Evolutionary conservation across 2,113 vertebrate species (phyloP).

Genomic region (Halichoerus grypus): DNA sequence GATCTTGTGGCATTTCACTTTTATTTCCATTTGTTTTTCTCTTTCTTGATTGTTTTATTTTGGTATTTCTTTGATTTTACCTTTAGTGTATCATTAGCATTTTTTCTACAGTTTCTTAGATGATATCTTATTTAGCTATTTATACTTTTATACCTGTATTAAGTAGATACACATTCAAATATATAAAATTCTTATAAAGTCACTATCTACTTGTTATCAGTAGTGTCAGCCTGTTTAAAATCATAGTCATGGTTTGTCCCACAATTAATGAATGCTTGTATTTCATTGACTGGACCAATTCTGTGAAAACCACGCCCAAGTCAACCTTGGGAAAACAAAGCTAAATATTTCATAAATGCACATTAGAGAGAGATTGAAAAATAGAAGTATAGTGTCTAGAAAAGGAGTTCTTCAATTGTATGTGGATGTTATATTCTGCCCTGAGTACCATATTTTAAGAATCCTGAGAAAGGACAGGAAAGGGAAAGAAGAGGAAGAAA

Average conservation of each 20-base stretch:
- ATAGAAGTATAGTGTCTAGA: not conserved
- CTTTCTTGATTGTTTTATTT: not conserved
- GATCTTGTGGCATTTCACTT: not conserved
- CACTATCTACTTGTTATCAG: not conserved
- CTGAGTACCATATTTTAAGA: not conserved
- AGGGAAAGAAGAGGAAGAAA: not conserved
- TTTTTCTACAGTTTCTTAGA: not conserved
- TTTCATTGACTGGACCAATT: conserved; percentile 1
- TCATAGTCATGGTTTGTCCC: not conserved
- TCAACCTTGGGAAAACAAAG: conserved; percentile 40
- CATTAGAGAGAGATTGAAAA: not conserved
- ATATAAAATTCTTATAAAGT: conserved; percentile 11
- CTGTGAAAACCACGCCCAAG: not conserved
- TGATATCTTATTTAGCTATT: not conserved
- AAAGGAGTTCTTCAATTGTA: conserved; percentile 3
- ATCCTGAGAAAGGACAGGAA: not conserved
- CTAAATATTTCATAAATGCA: not conserved
- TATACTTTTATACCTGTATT: not conserved
- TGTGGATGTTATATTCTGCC: not conserved
- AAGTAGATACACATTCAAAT: not conserved
- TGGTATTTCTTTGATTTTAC: not conserved
- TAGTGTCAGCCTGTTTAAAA: not conserved
- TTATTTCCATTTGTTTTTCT: not conserved
- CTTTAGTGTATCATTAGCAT: not conserved
- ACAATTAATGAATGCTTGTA: not conserved